phyloP scores from a whole-genome alignment of 2,888 invertebrate species.

The Troides helena region DNA sequence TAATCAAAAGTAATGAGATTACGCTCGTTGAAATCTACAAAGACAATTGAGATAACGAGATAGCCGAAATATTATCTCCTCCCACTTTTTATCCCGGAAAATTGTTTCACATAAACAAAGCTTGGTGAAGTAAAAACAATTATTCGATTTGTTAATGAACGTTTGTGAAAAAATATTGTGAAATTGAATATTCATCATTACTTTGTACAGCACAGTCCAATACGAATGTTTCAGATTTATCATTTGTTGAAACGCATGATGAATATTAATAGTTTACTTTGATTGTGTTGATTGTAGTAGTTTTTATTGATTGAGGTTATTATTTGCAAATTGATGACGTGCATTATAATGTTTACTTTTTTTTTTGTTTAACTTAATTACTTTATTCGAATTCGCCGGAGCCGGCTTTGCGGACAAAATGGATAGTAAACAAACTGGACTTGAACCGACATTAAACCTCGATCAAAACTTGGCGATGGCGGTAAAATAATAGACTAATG shows the following conservation, averaged over 20 bases:
- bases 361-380: not conserved
- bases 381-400: not conserved
- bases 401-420: not conserved
- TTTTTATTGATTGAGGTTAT: too few relatives aligned
- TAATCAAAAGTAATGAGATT: slow-evolving; percentile 76
- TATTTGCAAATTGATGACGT: too few relatives aligned
- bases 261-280: not conserved
- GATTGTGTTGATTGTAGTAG: not conserved
- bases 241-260: not conserved
- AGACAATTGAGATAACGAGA: slow-evolving; percentile 34
- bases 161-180: not conserved
- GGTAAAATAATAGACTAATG: slow-evolving; percentile 59
- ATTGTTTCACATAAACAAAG: slow-evolving; percentile 1
- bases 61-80: slow-evolving; percentile 3
- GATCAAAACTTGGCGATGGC: slow-evolving; percentile 35
- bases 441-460: slow-evolving; percentile 13
- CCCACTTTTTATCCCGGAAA: slow-evolving; percentile 1
- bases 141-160: slow-evolving; percentile 1
- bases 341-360: too few relatives aligned
- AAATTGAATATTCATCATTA: not conserved
- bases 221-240: not conserved
- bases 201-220: not conserved
- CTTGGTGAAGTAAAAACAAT: not conserved
- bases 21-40: slow-evolving; percentile 58
- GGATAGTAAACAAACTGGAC: slow-evolving; percentile 18